These are phyloP conservation scores for Rhinichthys klamathensis DNA, from an alignment of 2,113 vertebrate genomes.

Conservation along the genomic window DNA sequence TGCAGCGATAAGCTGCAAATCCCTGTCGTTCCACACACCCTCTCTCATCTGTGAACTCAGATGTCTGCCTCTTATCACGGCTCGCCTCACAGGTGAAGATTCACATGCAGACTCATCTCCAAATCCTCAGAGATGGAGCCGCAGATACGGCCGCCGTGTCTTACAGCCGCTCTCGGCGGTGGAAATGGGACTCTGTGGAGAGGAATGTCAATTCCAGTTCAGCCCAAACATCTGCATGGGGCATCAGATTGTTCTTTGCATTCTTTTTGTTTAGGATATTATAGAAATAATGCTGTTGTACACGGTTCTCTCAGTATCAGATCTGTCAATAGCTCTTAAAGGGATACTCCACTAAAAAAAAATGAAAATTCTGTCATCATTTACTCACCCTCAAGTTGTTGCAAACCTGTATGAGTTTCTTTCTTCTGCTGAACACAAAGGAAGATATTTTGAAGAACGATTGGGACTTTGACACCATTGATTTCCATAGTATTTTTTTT, in stretches of 20 bases:
- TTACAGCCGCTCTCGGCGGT: background rate
- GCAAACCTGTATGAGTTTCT: too few relatives aligned
- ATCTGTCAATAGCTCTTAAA: too few relatives aligned
- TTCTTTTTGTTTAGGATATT: background rate
- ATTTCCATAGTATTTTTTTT: too few relatives aligned
- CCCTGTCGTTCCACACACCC: conserved; percentile 10
- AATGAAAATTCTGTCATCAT: too few relatives aligned
- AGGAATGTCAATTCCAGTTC: background rate
- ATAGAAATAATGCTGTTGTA: background rate
- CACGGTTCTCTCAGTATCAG: too few relatives aligned
- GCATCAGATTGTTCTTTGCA: background rate
- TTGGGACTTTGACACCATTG: too few relatives aligned
- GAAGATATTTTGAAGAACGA: too few relatives aligned
- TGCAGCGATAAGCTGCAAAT: background rate
- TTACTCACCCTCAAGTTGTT: too few relatives aligned
- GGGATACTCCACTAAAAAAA: too few relatives aligned
- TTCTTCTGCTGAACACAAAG: too few relatives aligned
- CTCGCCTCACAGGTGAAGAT: conserved; percentile 35
- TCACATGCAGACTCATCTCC: conserved; percentile 27
- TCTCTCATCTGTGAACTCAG: conserved; percentile 20
- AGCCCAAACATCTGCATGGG: background rate
- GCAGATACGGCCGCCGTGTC: background rate
- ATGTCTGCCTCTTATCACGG: conserved; percentile 17
- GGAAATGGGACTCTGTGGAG: background rate
- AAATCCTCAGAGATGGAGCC: conserved; percentile 18